Evolutionary conservation across 2,797 vertebrate species (phyloP).

Genomic region (Chaetodon trifasciatus): DNA sequence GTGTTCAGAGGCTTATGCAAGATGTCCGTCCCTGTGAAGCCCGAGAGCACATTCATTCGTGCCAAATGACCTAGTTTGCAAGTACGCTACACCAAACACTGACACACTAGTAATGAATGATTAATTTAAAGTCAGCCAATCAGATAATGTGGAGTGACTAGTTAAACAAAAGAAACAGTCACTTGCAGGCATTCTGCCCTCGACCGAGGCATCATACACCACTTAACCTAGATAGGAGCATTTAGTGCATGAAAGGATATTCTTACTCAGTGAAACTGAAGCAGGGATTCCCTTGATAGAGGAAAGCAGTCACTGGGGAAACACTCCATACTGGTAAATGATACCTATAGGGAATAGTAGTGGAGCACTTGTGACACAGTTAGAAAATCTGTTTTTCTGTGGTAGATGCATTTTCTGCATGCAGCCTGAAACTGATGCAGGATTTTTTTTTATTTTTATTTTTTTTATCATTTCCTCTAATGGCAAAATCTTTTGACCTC

Average conservation of each 20-base stretch:
- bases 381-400: slow-evolving; percentile 1
- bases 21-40: slow-evolving; percentile 70
- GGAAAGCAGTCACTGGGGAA: slow-evolving; percentile 51
- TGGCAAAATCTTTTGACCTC: background rate
- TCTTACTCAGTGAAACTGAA: slow-evolving; percentile 59
- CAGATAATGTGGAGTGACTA: slow-evolving; percentile 74
- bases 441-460: too few species aligned
- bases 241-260: slow-evolving; percentile 72
- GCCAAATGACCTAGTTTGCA: slow-evolving; percentile 85
- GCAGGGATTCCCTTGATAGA: slow-evolving; percentile 73
- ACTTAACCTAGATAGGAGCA: slow-evolving; percentile 77
- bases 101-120: slow-evolving; percentile 83
- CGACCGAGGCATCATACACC: slow-evolving; percentile 63
- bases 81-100: slow-evolving; percentile 77
- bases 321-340: slow-evolving; percentile 52
- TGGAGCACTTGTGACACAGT: slow-evolving; percentile 4
- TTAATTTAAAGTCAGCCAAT: slow-evolving; percentile 84
- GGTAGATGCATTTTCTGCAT: background rate
- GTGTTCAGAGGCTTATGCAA: slow-evolving; percentile 66
- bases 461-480: background rate
- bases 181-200: slow-evolving; percentile 66
- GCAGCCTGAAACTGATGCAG: background rate
- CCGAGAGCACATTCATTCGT: slow-evolving; percentile 72
- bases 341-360: slow-evolving; percentile 47
- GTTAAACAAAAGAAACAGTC: slow-evolving; percentile 71